Evolutionary conservation across 2,888 invertebrate species (phyloP).

Genomic region (Aphodius sticticus): DNA sequence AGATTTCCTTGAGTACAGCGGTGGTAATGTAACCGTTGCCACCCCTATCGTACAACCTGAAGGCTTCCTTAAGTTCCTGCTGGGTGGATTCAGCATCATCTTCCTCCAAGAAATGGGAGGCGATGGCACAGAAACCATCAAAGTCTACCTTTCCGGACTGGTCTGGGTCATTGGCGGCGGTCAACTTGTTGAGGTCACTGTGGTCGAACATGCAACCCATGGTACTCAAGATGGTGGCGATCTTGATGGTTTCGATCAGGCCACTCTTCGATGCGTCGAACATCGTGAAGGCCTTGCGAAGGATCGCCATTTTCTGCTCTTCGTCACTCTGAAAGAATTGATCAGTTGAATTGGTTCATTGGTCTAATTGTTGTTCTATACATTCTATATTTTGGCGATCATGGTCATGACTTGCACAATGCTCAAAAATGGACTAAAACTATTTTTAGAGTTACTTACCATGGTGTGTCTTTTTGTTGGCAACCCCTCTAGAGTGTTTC

Average conservation of each 20-base stretch:
- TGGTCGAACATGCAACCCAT: constrained; percentile 96
- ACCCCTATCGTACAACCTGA: constrained; percentile 96
- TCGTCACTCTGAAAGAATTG: constrained; percentile 64
- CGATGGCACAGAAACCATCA: constrained; percentile 92
- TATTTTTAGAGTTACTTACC: constrained; percentile 16
- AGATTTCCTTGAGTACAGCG: constrained; percentile 89
- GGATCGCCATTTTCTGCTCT: constrained; percentile 85
- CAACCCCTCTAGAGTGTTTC: background rate
- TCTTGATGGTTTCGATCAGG: constrained; percentile 89
- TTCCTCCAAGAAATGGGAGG: constrained; percentile 93
- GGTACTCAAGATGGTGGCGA: constrained; percentile 91
- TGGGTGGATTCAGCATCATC: constrained; percentile 97
- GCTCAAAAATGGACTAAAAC: too few relatives aligned
- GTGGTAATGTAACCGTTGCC: constrained; percentile 95
- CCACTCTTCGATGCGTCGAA: constrained; percentile 94
- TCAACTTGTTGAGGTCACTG: constrained; percentile 85
- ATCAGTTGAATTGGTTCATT: background rate
- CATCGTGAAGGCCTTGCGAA: constrained; percentile 97
- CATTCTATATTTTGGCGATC: background rate
- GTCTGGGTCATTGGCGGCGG: constrained; percentile 92
- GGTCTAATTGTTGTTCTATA: background rate
- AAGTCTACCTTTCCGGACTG: constrained; percentile 91
- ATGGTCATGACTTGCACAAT: too few relatives aligned
- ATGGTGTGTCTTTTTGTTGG: constrained; percentile 13
- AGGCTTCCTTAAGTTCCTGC: constrained; percentile 97